Evolutionary conservation across 2,113 vertebrate genomes (phyloP).

Genomic region (Podocnemis expansa): DNA sequence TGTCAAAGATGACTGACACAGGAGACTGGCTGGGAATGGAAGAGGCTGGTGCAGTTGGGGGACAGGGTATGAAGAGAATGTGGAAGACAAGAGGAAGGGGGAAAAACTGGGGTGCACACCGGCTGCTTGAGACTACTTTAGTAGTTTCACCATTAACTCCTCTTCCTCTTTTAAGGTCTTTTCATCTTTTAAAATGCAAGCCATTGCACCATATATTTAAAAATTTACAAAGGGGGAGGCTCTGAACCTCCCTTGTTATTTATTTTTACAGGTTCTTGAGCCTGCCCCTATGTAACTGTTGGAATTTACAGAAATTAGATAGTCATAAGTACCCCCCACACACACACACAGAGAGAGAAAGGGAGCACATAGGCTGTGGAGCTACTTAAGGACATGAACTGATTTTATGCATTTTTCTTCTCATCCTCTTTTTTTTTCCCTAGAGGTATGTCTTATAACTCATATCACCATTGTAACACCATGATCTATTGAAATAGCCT

Average conservation of each 20-base stretch:
- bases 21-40: background rate
- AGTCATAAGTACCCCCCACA: background rate
- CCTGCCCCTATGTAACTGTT: background rate
- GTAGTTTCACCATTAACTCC: background rate
- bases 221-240: background rate
- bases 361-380: background rate
- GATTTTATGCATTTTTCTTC: background rate
- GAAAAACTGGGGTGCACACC: too few species aligned
- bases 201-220: background rate
- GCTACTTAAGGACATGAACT: background rate
- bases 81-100: too few species aligned
- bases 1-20: background rate
- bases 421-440: background rate
- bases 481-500: background rate
- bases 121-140: too few species aligned
- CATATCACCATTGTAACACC: background rate
- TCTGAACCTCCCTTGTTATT: background rate
- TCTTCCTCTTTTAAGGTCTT: background rate
- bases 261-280: background rate
- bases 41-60: too few species aligned
- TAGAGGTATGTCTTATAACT: background rate
- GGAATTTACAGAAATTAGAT: background rate
- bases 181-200: background rate
- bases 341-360: too few species aligned
- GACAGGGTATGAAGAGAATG: too few species aligned